Percentiles rank a stretch among this genome's conserved stretches.
phyloP scores from a whole-genome alignment of 2,797 vertebrate genomes.

The Chelon labrosus region DNA sequence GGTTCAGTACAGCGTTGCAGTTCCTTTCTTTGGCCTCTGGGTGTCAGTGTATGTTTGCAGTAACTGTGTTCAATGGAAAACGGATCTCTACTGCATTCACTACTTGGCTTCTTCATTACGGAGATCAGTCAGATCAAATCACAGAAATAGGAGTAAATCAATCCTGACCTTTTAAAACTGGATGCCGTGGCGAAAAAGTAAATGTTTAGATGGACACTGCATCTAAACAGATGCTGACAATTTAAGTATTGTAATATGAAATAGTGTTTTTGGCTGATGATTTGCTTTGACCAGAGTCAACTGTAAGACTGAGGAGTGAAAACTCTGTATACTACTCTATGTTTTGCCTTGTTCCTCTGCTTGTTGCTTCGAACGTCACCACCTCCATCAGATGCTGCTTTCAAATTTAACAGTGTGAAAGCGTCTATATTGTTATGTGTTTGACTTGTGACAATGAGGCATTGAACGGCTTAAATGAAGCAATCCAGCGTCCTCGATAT shows the following conservation, averaged over 20 bases:
- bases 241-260: constrained; percentile 4
- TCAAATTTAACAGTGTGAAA: constrained; percentile 15
- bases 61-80: not conserved
- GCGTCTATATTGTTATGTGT: constrained; percentile 43
- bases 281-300: not conserved
- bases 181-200: not conserved
- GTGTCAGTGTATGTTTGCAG: constrained; percentile 71
- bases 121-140: constrained; percentile 14
- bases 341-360: not conserved
- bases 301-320: not conserved
- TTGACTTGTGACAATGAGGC: constrained; percentile 71
- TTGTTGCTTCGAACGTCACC: constrained; percentile 42
- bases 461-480: constrained; percentile 80
- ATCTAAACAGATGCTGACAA: not conserved
- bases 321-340: no score
- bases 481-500: constrained; percentile 73
- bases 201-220: not conserved
- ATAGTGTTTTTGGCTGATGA: not conserved
- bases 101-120: constrained; percentile 6
- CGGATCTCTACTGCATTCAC: not conserved
- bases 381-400: constrained; percentile 21
- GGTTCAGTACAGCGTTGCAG: constrained; percentile 3
- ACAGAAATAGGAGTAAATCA: constrained; percentile 2
- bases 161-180: constrained; percentile 10
- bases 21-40: constrained; percentile 61